phyloP scores from a whole-genome alignment of 53 echinoderm and acorn worm genomes.

The Patiria pectinifera region DNA sequence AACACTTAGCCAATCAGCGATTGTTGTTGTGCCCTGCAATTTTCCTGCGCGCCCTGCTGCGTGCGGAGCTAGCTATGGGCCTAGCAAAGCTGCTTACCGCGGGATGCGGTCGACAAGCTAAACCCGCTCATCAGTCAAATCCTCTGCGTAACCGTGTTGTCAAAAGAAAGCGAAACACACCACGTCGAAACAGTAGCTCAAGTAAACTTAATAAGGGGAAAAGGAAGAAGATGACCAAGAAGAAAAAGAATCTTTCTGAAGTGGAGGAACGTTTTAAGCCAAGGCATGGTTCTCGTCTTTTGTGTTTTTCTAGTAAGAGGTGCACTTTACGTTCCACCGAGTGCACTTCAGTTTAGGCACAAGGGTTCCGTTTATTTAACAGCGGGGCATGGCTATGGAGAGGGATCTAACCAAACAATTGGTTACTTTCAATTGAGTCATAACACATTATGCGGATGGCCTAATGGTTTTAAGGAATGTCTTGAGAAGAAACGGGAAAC shows the following conservation, averaged over 20 bases:
- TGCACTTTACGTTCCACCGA: constrained; percentile 39
- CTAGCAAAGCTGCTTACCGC: background rate
- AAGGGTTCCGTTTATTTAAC: constrained; percentile 56
- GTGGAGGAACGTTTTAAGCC: constrained; percentile 48
- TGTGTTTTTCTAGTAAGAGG: constrained; percentile 25
- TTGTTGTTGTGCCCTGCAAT: constrained; percentile 40
- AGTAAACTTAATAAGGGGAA: background rate
- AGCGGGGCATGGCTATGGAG: constrained; percentile 36
- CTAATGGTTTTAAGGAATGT: constrained; percentile 54
- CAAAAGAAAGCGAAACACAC: constrained; percentile 57
- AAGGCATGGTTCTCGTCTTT: constrained; percentile 38
- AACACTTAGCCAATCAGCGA: constrained; percentile 74
- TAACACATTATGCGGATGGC: constrained; percentile 47
- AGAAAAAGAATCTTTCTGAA: constrained; percentile 50
- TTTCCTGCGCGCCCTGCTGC: constrained; percentile 32
- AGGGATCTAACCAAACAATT: constrained; percentile 60
- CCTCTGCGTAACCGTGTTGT: constrained; percentile 14
- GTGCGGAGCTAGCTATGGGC: background rate
- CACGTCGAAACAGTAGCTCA: constrained; percentile 18
- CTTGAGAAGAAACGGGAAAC: background rate
- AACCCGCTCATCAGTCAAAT: background rate
- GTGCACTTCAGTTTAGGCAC: constrained; percentile 43
- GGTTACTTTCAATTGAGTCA: constrained; percentile 67
- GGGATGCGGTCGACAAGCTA: background rate
- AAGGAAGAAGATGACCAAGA: background rate